Evolutionary conservation across 2,797 vertebrate species (phyloP), one percentile per base, ranked within the genome.

Genomic region (Amazona finschi): DNA sequence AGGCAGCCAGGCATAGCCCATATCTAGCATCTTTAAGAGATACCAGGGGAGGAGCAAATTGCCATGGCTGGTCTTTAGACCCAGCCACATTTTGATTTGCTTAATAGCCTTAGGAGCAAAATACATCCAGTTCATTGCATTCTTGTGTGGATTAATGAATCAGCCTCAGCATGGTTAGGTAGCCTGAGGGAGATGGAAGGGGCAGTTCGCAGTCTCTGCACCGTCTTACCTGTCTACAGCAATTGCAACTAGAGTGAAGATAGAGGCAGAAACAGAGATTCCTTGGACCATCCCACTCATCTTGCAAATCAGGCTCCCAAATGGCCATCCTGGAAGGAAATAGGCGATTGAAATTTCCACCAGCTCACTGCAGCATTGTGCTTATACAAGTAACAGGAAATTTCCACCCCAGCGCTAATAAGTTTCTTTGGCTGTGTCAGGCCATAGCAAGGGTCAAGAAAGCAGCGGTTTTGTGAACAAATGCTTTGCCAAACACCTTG

Each of bases 211-310:
- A 6, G 38, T 16, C 12, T n/a, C 43, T 22, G 9, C 14, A 5
- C 25, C 27, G 5, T 70, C 97, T 94, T 98, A 99, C 99, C 99
- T 99, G 97, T 99, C 99, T 28, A 99, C 97, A 0, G 99, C 99
- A 70, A 99, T 99, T 11, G 99, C 99, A 27, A 99, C 99, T 85
- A 99, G 98, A 12, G 99, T 99, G 95, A 99, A 99, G 81, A 99
- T 98, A 1, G 99, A 99, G 22, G 99, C 98, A 4, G 99, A 99
- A 41, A 99, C 99, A 1, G 99, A 99, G 94, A 99, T 98, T 53
- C 99, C 99, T 92, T 99, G 99, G 49, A 99, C 98, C 98, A 99
- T 98, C 31, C 99, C 99, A 0, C 98, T 99, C 98, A 98, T 98
- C 94, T 99, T 99, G 96, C 99, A 99, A 83, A 99, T 97, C 20